phyloP scores from a whole-genome alignment of 2,797 vertebrate species.

The Intellagama lesueurii region DNA sequence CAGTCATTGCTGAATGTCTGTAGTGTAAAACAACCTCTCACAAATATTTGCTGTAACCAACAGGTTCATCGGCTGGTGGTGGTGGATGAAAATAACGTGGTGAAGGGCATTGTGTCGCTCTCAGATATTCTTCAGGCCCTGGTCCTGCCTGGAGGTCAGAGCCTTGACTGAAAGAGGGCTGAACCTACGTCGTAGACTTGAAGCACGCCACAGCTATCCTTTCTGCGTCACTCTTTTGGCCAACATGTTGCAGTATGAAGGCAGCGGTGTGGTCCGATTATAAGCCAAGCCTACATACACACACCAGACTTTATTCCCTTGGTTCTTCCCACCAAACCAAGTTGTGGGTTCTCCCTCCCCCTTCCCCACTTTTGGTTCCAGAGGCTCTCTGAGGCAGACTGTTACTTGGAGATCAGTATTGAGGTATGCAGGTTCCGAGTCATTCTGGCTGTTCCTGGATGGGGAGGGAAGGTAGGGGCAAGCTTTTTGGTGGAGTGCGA shows the following conservation, averaged over 20 bases:
- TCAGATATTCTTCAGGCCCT: slow-evolving; percentile 96
- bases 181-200: neutral
- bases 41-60: neutral
- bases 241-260: neutral
- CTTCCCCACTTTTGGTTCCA: neutral
- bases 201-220: neutral
- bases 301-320: neutral
- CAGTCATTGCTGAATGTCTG: neutral
- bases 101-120: slow-evolving; percentile 94
- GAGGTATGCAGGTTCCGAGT: neutral
- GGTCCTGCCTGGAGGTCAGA: slow-evolving; percentile 86
- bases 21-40: neutral
- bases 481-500: neutral
- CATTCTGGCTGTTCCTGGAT: neutral
- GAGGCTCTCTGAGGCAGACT: neutral
- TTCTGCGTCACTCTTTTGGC: neutral
- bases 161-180: slow-evolving; percentile 63
- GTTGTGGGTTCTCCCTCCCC: neutral
- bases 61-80: slow-evolving; percentile 96
- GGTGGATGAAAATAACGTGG: slow-evolving; percentile 93
- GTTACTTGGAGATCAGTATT: neutral
- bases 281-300: neutral
- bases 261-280: neutral
- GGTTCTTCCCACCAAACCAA: neutral
- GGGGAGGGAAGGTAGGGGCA: neutral